Base-by-base conservation (phyloP, 2,797 vertebrate species). In the Forpus xanthops region DNA sequence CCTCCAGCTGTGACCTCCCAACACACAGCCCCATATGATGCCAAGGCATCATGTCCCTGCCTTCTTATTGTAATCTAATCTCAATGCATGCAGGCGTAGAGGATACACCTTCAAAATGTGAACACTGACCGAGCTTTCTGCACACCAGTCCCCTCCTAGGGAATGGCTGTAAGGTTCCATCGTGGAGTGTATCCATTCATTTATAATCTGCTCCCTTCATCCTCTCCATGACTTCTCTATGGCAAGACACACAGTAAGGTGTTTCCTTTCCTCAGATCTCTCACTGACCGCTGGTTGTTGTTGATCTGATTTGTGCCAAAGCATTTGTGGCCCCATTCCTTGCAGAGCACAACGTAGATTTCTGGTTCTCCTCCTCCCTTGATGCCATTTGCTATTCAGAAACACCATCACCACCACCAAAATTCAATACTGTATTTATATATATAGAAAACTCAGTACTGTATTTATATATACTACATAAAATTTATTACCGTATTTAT, bases 151-250 rank as follows among this genome's bases (percentile, higher is more conserved):
- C 31, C 28, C 65, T 52, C 1, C 2, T 7, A 41, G 52, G 49
- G 45, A 6, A 3, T 28, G 0, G 0, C 47, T 8, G 25, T 11
- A 2, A 20, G 49, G 66, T n/a, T 17, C 4, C 4, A 0, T 5
- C 8, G 1, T 30, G n/a, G 65, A 12, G 5, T 24, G 27, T 13
- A 14, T 16, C 49, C 15, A 1, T 44, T n/a, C 14, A 3, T 24
- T 45, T 49, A 8, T 35, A 28, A 4, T 1, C 56, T 19, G 33
- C 53, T 35, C 2, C 55, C 39, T 41, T 30, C 33, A 10, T 85
- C 33, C 30, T n/a, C 49, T 37, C 11, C 5, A 3, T 5, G 10
- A 12, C 15, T 50, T 35, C 12, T 52, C 25, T 64, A 60, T 15
- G 20, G 35, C 15, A 11, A 11, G n/a, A 25, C 6, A 3, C 0